Percentiles rank a stretch among this genome's conserved stretches.
Conservation (phyloP, 2,113 vertebrate genomes). For the Chiloscyllium plagiosum region DNA sequence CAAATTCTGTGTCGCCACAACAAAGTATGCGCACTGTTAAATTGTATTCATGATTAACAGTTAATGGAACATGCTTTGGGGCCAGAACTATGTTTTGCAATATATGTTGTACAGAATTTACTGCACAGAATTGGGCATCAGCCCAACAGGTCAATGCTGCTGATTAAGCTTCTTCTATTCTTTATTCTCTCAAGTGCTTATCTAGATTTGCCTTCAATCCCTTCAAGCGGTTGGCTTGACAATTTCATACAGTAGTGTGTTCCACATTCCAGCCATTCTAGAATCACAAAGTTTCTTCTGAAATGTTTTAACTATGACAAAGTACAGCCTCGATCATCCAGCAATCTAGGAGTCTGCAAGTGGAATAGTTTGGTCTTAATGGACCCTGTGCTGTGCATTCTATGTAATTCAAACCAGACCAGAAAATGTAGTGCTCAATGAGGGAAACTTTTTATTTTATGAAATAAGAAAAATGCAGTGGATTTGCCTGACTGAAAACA, state of each 20-base stretch:
- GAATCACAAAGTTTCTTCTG: not conserved
- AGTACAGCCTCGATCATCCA: not conserved
- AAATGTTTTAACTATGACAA: not conserved
- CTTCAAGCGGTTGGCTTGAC: not conserved
- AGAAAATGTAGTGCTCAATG: not conserved
- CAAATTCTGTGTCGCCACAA: not conserved
- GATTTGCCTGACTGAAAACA: not conserved
- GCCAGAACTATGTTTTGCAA: not conserved
- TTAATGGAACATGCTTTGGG: not conserved
- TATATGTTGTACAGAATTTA: not conserved
- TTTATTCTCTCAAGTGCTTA: not conserved
- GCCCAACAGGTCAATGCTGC: not conserved
- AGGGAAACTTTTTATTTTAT: not conserved
- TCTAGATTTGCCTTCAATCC: not conserved
- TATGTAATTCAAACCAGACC: not conserved
- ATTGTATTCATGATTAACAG: not conserved
- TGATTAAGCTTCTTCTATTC: not conserved
- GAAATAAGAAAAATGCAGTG: not conserved
- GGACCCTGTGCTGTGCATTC: not conserved
- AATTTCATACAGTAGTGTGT: not conserved
- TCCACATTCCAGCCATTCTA: not conserved
- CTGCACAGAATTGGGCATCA: not conserved
- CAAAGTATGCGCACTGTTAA: not conserved
- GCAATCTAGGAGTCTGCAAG: not conserved
- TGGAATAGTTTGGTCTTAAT: not conserved